Base-by-base conservation (phyloP, 2,888 invertebrate genomes). In the Amblyteles armatorius region DNA sequence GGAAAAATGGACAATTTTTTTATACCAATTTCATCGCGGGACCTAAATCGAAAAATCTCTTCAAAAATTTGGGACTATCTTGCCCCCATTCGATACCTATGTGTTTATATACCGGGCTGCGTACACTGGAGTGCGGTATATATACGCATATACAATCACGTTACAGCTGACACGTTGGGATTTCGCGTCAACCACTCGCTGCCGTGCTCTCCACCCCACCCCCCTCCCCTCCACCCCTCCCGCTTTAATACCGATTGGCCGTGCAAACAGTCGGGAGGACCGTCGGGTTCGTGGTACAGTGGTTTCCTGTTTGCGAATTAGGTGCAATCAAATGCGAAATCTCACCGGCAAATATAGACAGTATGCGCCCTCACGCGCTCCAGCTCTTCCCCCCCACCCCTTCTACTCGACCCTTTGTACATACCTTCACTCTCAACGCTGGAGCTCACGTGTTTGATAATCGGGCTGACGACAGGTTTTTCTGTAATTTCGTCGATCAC, bases 271-370 rank as follows among this genome's bases (percentile, higher is more conserved):
- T 69, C 80, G 77, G 55, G 73, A 60, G 63, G 48, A 22, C 77
- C 83, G 87, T 84, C 87, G 90, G 87, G 88, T 88, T 86, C 88
- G 83, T 85, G 87, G 88, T 89, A 88, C 90, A 87, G 88, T 84
- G 89, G 90, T 85, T 90, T 88, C 88, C 88, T 92, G 88, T 92
- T 92, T 92, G 91, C 92, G 89, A 92, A 92, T 93, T 92, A 92
- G 91, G 87, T 87, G 90, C 91, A 92, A 92, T 93, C 92, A 92
- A 91, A 91, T 89, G 91, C 89, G 88, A 92, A 93, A 92, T 92
- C 89, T 88, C 89, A 87, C 87, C 88, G 85, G 88, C 89, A 90
- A 91, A 92, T 89, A 91, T 88, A 76, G 79, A 76, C 76, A 60
- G 60, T 72, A 44, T 67, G 44, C 68, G 60, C 52, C 60, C 77